Evolutionary conservation across 2,113 vertebrate genomes (phyloP), one percentile per base, ranked within the genome.

Genomic region (Craseonycteris thonglongyai): DNA sequence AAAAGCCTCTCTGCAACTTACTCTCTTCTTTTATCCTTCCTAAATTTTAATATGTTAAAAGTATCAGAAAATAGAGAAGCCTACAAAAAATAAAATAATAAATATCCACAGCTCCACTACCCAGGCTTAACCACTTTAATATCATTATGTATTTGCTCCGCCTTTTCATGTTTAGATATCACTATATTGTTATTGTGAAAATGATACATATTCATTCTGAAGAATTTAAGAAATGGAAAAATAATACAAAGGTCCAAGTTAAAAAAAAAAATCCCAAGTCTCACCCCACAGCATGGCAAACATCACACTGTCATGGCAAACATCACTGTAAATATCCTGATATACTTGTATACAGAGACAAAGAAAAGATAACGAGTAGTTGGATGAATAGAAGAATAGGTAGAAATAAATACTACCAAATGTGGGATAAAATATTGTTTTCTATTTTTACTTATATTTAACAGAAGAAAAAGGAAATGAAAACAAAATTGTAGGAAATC

Each of bases 101-200:
- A 95, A 85, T 21, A 72, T 16, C 45, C 56, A 35, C 26, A 58
- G 65, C 19, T 49, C 71, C 15, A 51, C 7, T 21, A 61, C 19
- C 58, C 80, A 87, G 59, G 40, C 78, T 78, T 59, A 88, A 35
- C n/a, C 56, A 47, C 78, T 75, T 91, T 82, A 82, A 83, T 2
- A 15, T 83, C 61, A 69, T 75, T 56, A 90, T 26, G 15, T 86
- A 86, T 69, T 66, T 89, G 82, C 78, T 94, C 83, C 93, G 80
- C 59, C 35, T 93, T 74, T 88, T 72, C 74, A 63, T 85, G 93
- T 95, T 86, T 92, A 83, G 92, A 94, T 71, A 93, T 83, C 35
- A 65, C 45, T 88, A 86, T 38, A 71, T 91, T 94, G 86, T 94
- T 96, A 91, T 42, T 72, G 35, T 71, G 82, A 96, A 97, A 95